Evolutionary conservation across 2,113 vertebrate species (phyloP), one percentile per base, ranked within the genome.

Genomic region (Acanthochromis polyacanthus): DNA sequence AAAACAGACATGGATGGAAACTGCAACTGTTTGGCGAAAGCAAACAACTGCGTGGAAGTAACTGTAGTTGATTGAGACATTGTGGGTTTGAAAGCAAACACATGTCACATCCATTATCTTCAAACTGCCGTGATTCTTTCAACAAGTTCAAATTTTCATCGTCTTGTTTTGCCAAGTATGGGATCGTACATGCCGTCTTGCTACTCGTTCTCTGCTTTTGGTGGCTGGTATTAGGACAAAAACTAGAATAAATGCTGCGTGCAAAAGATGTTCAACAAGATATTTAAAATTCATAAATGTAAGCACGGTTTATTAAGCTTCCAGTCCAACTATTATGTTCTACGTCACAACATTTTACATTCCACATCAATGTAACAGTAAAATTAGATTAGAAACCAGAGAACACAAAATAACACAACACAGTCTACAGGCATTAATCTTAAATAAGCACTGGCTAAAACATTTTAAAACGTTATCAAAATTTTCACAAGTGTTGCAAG

Each of bases 341-440:
- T 90, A 92, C 81, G 71, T 80, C 84, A 92, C 87, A 87, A 88
- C 85, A 87, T 71, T 91, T 82, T 86, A 94, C 92, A 94, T 89
- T 90, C 86, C 77, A 94, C 91, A 88, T 87, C 77, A 87, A 88
- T 88, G 80, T 86, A 87, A 91, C 81, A 91, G 69, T 79, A 87
- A 91, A 91, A 91, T 83, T 25, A 71, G 71, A 78, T 73, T 89
- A 81, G 85, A 82, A 87, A 82, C 70, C 57, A 81, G 32, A 75
- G 25, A 84, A 71, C 63, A 84, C 55, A 86, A 84, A 77, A 65
- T 46, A 79, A 76, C 43, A 90, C 62, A 84, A 84, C 69, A 92
- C 64, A 61, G 52, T 62, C 74, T 88, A 91, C 77, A 87, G 65
- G 48, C 79, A 86, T 83, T 80, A 80, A 75, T 82, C 61, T 68